These are phyloP conservation scores for Bothrops jararaca DNA, from an alignment of 2,113 vertebrate species.

Conservation along the genomic window DNA sequence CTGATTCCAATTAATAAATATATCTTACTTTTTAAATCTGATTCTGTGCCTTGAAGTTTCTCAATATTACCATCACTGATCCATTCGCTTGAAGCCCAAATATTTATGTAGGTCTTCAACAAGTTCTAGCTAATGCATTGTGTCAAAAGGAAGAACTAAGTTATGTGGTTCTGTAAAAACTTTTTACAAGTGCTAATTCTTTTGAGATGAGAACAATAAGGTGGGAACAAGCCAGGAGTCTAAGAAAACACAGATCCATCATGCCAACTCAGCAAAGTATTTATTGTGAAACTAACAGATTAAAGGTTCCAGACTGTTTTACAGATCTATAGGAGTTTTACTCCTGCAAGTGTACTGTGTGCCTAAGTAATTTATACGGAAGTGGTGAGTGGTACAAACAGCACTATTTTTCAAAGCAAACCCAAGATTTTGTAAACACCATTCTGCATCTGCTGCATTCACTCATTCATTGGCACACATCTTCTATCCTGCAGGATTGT, in stretches of 20 bases:
- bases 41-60: neutral
- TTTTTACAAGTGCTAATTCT: neutral
- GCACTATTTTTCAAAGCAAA: slow-evolving; percentile 43
- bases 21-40: neutral
- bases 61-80: neutral
- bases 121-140: neutral
- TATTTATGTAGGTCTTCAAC: neutral
- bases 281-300: slow-evolving; percentile 2
- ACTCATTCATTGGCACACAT: slow-evolving; percentile 68
- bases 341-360: neutral
- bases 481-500: slow-evolving; percentile 46
- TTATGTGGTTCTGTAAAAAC: neutral
- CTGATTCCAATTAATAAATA: neutral
- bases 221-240: neutral
- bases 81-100: neutral
- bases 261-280: neutral
- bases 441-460: slow-evolving; percentile 55
- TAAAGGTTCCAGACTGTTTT: slow-evolving; percentile 10
- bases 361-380: slow-evolving; percentile 47
- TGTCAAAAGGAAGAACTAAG: neutral
- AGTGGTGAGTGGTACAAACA: slow-evolving; percentile 52
- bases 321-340: neutral
- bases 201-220: neutral
- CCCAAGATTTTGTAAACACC: slow-evolving; percentile 53
- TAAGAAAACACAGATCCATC: neutral